Evolutionary conservation across 2,113 vertebrate genomes (phyloP), one percentile per base, ranked within the genome.

Genomic region (human (Homo sapiens)): DNA sequence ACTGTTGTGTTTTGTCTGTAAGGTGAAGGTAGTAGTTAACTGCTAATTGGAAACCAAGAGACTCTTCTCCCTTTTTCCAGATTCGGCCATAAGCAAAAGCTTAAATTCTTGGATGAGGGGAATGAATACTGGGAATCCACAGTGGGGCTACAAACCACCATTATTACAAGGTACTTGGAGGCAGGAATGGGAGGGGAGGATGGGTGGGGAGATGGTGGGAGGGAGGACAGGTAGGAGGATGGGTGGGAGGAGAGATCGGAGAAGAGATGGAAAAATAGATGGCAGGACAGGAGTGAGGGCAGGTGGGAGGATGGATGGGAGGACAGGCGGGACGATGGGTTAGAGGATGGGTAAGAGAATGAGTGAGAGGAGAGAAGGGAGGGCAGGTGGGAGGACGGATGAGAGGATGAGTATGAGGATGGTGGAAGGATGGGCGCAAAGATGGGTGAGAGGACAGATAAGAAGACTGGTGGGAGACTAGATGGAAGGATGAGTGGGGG

Each of bases 61-160:
- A 38, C 1, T 76, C 22, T n/a, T 40, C 27, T 84, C 13, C 23
- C 35, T 76, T 35, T 75, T 16, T 80, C 59, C 45, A 55, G 50
- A 75, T 23, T 38, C 64, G 84, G 45, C 40, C 32, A 9, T 1
- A 32, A 40, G 40, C 57, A 48, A 48, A 92, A 70, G 0, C 43
- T 6, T 11, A 11, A 18, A 43, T 16, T 18, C 40, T 14, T 52
- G 30, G 25, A 3, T 0, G 10, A 61, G n/a, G 30, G 16, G 0
- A 25, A 43, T 6, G 12, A 38, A 76, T 43, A 52, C 35, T 8
- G 72, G 22, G 27, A 52, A 38, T 38, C 50, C 66, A 25, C 5
- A 22, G 45, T 1, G 18, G 52, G 8, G 10, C 18, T 27, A 2
- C n/a, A 2, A 5, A 3, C 20, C 50, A 48, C 6, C 2, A 20